Base-by-base conservation (phyloP, 2,797 vertebrate genomes). In the Petrocephalus schoutedeni region DNA sequence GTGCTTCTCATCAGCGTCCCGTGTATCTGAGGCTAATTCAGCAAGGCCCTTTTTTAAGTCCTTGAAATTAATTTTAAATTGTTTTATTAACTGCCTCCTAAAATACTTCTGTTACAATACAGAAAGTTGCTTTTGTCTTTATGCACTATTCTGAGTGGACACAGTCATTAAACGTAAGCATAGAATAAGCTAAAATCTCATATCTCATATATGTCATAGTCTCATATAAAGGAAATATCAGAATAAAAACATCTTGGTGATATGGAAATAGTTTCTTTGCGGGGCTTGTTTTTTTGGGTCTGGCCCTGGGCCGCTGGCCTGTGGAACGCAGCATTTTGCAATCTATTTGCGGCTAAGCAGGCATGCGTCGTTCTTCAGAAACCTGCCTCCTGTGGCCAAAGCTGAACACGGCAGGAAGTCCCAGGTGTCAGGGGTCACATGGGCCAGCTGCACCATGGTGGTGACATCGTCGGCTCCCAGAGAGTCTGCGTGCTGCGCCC, bases 391-490 rank as follows among this genome's bases (percentile, higher is more conserved):
- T 28, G 80, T 83, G 23, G 51, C 8, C 54, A 86, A 85, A 21
- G 54, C 83, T n/a, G 21, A 41, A 86, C 87, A 89, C 83, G 80
- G 89, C 87, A 88, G 91, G 89, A 90, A 89, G 88, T 88, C 56
- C 61, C 36, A 59, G 54, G 41, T 88, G 77, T 90, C 84, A 85
- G 36, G 51, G 88, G 87, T 91, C 89, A 89, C 2, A 1, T 64
- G 82, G 59, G 36, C 61, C 87, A 1, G 4, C 86, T 90, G 89
- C 91, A 90, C 89, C 82, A 54, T 12, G 32, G 4, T 19, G 53
- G 87, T 53, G 87, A 77, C 86, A 71, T 83, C 88, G 80, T 41
- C 54, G n/a, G 23, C 45, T 82, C 85, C 56, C 87, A 86, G 80
- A 74, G 64, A 59, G 19, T 85, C 67, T 36, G 45, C 77, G 32